Conservation (phyloP, 2,888 invertebrate genomes). For the Tanaodytes sp. region DNA sequence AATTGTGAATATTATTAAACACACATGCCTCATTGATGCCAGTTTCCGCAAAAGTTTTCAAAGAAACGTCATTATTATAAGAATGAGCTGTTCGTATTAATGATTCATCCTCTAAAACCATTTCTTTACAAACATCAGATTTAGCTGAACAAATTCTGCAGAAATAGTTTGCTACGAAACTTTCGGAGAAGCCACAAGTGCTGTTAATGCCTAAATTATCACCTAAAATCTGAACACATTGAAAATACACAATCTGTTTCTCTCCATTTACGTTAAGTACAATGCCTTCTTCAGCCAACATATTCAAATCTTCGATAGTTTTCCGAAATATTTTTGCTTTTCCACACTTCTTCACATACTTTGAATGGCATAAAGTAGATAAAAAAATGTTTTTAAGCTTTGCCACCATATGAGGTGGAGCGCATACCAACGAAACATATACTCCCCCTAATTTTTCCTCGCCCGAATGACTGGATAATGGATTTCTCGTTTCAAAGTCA, state of each 20-base stretch:
- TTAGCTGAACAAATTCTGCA: conserved; percentile 51
- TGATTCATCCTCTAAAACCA: conserved; percentile 38
- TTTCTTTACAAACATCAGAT: conserved; percentile 36
- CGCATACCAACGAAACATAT: conserved; percentile 42
- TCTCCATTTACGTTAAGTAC: conserved; percentile 20
- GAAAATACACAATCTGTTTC: conserved; percentile 39
- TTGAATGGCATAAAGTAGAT: conserved; percentile 38
- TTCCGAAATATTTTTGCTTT: conserved; percentile 44
- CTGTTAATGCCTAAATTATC: conserved; percentile 51
- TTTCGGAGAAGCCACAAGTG: conserved; percentile 49
- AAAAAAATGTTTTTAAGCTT: conserved; percentile 41
- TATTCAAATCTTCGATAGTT: conserved; percentile 48
- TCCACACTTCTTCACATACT: conserved; percentile 43
- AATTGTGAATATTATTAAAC: conserved; percentile 42
- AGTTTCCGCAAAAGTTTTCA: conserved; percentile 34
- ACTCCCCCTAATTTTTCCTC: conserved; percentile 52
- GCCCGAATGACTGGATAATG: conserved; percentile 34
- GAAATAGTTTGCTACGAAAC: conserved; percentile 43
- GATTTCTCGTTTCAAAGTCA: conserved; percentile 39
- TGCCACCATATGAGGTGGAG: conserved; percentile 43
- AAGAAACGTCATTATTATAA: conserved; percentile 38
- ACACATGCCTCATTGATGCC: conserved; percentile 48
- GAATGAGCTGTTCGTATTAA: conserved; percentile 42
- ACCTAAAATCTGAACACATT: conserved; percentile 46
- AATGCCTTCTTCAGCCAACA: conserved; percentile 29